These are phyloP conservation scores for human DNA, from an alignment of 2,113 vertebrate species.

Conservation along the genomic window DNA sequence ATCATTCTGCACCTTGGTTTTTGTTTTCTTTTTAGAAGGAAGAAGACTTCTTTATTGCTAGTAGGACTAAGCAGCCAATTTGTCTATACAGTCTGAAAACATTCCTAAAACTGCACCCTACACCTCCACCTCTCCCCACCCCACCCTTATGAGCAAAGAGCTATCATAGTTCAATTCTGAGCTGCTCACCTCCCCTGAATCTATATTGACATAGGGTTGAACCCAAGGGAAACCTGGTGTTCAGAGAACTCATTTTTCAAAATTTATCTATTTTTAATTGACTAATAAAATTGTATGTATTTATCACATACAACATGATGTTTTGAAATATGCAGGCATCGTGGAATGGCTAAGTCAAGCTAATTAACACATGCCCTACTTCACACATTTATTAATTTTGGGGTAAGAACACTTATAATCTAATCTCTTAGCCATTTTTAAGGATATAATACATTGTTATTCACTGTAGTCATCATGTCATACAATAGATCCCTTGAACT, in stretches of 20 bases:
- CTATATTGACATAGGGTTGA: background rate
- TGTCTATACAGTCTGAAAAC: background rate
- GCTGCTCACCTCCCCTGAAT: background rate
- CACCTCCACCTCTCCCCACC: rapidly evolving
- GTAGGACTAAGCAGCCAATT: background rate
- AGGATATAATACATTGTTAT: background rate
- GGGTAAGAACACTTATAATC: background rate
- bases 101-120: background rate
- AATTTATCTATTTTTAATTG: background rate
- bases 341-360: background rate
- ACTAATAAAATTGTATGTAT: background rate
- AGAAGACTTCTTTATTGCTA: background rate
- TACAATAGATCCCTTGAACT: background rate
- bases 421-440: background rate
- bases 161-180: background rate
- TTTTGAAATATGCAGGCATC: background rate
- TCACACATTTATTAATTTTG: background rate
- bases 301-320: background rate
- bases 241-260: background rate
- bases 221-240: background rate
- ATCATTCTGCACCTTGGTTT: background rate
- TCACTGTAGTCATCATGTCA: background rate
- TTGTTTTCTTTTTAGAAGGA: background rate
- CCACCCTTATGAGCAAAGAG: background rate
- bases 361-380: background rate